Base-by-base conservation (phyloP, 1,140 invertebrate genomes). In the Fragariocoptes setiger region DNA sequence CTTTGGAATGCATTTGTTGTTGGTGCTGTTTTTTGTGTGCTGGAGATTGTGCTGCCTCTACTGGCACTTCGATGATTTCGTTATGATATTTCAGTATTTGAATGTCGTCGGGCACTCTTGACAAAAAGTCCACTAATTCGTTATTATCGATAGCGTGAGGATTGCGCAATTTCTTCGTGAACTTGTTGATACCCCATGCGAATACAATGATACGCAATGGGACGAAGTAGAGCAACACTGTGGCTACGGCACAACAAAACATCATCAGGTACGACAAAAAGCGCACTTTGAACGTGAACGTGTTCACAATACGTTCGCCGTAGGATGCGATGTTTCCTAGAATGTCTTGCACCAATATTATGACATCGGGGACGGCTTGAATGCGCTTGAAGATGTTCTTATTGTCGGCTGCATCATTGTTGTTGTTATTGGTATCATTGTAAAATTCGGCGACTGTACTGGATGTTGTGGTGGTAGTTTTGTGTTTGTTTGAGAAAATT, bases 111-210 rank as follows among this genome's bases (percentile, higher is more conserved):
- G 88, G 88, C 41, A 99, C 79, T 47, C 90, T 63, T 0, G 83
- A 88, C 42, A 99, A 61, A 49, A 92, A 72, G 62, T 99, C 88
- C 42, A 95, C 59, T 16, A 95, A 58, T 67, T 97, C 90, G 61
- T 95, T 95, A 56, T 95, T 97, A 14, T 82, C 78, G 57, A 94
- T 76, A 14, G 76, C 75, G 59, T 94, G 74, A 13, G 88, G 88
- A 46, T 80, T 65, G 25, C 94, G 55, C 41, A 97, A 66, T 58
- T 88, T 80, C 46, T 86, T 71, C 8, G 82, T 74, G 60, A 97
- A 95, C 61, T 95, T 95, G 60, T 90, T 86, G 18, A 90, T 66
- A 55, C 88, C 90, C 85, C 85, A 97, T n/a, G 69, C 65, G 63
- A 97, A 70, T 14, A 95, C 68, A 14, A 99, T 62, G 57, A 76